Conservation (phyloP, 2,113 vertebrate genomes). For the Gymnorhina tibicen region DNA sequence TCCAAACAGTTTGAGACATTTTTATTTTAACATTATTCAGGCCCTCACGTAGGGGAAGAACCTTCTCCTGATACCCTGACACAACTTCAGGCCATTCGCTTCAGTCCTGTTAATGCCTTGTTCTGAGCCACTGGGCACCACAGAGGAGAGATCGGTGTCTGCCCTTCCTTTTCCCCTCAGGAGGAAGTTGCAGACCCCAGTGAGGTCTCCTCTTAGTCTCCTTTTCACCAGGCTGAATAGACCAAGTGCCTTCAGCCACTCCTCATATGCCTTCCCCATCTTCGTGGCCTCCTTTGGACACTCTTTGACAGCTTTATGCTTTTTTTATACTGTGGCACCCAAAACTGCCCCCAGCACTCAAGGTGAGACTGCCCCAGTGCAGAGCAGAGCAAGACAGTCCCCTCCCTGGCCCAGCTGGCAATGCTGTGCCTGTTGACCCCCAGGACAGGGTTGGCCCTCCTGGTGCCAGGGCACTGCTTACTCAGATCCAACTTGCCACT, state of each 20-base stretch:
- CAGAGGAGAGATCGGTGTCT: background rate
- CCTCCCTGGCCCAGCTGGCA: background rate
- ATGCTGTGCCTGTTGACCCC: background rate
- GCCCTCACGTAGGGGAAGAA: background rate
- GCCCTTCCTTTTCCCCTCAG: background rate
- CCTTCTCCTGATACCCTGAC: background rate
- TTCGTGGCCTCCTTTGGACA: background rate
- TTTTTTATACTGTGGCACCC: background rate
- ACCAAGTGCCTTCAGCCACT: background rate
- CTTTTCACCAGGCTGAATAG: background rate
- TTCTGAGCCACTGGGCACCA: no score
- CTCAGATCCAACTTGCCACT: background rate
- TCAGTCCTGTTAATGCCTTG: background rate
- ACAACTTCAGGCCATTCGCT: background rate
- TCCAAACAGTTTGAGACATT: background rate
- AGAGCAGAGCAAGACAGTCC: background rate
- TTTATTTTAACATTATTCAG: background rate
- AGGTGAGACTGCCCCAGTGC: fast-evolving
- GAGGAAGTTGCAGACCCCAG: background rate
- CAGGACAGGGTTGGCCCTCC: background rate
- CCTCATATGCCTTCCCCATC: background rate
- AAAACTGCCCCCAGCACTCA: fast-evolving
- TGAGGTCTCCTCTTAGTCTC: background rate
- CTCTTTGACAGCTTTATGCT: background rate
- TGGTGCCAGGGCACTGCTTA: background rate